Conservation (phyloP, 2,113 vertebrate species). For the Sorex araneus region DNA sequence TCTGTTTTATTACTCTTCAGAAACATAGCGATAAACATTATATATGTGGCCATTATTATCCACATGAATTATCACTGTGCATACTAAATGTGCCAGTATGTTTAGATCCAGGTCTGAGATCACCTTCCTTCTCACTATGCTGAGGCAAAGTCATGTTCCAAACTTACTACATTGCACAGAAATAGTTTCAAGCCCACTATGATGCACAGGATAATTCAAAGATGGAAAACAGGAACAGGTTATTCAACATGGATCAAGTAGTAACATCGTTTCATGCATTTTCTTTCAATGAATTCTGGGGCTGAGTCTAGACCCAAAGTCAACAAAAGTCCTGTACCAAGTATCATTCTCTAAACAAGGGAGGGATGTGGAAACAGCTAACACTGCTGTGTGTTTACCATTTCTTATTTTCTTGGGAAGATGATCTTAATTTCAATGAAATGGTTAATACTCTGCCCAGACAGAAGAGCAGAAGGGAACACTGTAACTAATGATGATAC, state of each 20-base stretch:
- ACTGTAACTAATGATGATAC: not conserved
- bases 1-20: slow-evolving; percentile 31
- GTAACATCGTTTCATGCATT: not conserved
- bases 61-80: not conserved
- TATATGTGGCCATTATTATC: not conserved
- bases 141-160: not conserved
- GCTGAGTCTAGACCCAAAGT: not conserved
- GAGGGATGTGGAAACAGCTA: not conserved
- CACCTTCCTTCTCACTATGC: not conserved
- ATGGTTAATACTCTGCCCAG: not conserved
- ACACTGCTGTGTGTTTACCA: not conserved
- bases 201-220: not conserved
- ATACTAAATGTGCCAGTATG: not conserved
- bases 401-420: slow-evolving; percentile 19
- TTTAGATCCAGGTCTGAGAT: not conserved
- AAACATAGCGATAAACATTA: not conserved
- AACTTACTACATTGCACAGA: too few relatives aligned
- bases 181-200: not conserved
- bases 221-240: not conserved
- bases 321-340: not conserved
- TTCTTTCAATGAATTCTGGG: slow-evolving; percentile 25
- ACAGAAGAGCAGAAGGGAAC: not conserved
- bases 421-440: not conserved
- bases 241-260: not conserved
- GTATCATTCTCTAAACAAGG: not conserved